phyloP scores from a whole-genome alignment of 2,888 invertebrate genomes.

The Cantharis lateralis region DNA sequence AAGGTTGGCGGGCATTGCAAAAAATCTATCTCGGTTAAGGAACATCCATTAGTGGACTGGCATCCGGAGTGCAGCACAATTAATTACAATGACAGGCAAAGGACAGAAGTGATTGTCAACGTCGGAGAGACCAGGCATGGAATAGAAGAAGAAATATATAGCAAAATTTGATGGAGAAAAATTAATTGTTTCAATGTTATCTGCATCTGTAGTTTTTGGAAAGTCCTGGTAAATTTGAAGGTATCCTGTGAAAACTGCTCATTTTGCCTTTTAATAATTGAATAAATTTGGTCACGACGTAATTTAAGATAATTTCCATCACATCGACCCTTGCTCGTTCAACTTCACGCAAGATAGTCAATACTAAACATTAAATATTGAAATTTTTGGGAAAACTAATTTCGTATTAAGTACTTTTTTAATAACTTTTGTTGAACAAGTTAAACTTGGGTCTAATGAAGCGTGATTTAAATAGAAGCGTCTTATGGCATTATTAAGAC shows the following conservation, averaged over 20 bases:
- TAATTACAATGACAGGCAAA: not conserved
- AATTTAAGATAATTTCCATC: not conserved
- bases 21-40: not conserved
- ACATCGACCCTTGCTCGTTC: not conserved
- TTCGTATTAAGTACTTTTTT: not conserved
- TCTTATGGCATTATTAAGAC: not conserved
- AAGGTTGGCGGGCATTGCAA: not conserved
- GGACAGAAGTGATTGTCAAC: not conserved
- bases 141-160: too few species aligned
- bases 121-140: too few species aligned
- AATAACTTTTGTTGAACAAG: not conserved
- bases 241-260: not conserved
- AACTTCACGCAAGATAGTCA: not conserved
- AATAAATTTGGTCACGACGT: not conserved
- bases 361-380: not conserved
- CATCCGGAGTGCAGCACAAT: not conserved
- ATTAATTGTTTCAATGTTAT: too few species aligned
- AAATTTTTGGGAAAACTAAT: not conserved
- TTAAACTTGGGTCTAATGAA: not conserved
- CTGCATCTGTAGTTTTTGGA: not conserved
- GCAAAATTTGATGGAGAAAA: too few species aligned
- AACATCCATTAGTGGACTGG: not conserved
- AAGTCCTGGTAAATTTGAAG: not conserved
- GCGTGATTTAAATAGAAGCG: not conserved
- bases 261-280: not conserved